These are phyloP conservation scores for Coelinius sp. DNA, from an alignment of 2,888 invertebrate genomes.

Conservation along the genomic window DNA sequence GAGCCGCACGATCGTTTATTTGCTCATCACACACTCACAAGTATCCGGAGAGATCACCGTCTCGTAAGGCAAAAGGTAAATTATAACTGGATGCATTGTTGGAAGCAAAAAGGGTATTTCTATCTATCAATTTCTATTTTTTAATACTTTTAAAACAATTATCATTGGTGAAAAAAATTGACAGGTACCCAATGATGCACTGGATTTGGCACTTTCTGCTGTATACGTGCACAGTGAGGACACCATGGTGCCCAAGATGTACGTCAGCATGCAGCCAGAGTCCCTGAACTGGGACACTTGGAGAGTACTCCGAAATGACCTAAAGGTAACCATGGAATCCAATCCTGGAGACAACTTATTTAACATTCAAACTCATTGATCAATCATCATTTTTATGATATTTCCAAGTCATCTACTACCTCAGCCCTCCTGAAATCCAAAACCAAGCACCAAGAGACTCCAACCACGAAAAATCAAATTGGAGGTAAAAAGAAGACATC, in stretches of 20 bases:
- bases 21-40: slow-evolving; percentile 76
- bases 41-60: slow-evolving; percentile 70
- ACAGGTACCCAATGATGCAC: slow-evolving; percentile 78
- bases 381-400: not conserved
- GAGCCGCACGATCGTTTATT: slow-evolving; percentile 73
- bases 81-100: not conserved
- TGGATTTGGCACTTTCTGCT: slow-evolving; percentile 79
- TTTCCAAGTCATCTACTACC: not conserved
- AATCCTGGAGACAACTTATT: not conserved
- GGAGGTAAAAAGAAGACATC: not conserved
- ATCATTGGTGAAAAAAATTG: too few species aligned
- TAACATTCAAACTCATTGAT: not conserved
- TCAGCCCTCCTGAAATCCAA: not conserved
- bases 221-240: slow-evolving; percentile 80
- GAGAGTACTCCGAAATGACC: slow-evolving; percentile 77
- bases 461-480: too few species aligned
- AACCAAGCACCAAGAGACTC: not conserved
- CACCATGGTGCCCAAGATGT: slow-evolving; percentile 61
- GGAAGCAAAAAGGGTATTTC: not conserved
- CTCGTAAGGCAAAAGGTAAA: slow-evolving; percentile 56
- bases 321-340: slow-evolving; percentile 54
- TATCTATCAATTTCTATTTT: too few species aligned
- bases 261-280: slow-evolving; percentile 79
- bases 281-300: slow-evolving; percentile 78
- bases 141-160: too few species aligned